A percentile compares a stretch with the other conserved stretches of the same genome.
Evolutionary conservation across 2,113 vertebrate species (phyloP).

Genomic region (Trachemys scripta): DNA sequence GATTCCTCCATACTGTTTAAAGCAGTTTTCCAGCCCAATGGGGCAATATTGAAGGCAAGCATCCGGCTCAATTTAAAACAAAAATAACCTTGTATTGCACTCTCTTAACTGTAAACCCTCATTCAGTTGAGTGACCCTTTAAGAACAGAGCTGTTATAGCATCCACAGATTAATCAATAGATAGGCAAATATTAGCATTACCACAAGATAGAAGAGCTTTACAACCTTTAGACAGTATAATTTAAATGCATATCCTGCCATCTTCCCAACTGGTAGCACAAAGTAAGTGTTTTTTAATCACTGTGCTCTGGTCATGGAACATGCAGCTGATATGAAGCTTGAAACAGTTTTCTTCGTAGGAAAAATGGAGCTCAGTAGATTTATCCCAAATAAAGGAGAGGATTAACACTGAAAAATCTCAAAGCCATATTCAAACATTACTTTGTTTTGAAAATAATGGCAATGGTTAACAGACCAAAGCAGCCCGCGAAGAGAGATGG

Average conservation of each 20-base stretch:
- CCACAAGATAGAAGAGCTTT: constrained; percentile 61
- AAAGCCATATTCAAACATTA: neutral
- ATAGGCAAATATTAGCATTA: constrained; percentile 71
- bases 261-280: constrained; percentile 37
- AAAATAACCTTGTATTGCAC: constrained; percentile 46
- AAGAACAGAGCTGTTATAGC: constrained; percentile 36
- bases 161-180: constrained; percentile 54
- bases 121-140: constrained; percentile 68
- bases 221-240: constrained; percentile 55
- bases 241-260: constrained; percentile 30
- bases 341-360: neutral
- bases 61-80: neutral
- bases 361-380: neutral
- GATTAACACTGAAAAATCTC: constrained; percentile 39
- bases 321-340: constrained; percentile 25
- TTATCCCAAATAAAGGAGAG: neutral
- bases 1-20: constrained; percentile 29
- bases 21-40: constrained; percentile 21
- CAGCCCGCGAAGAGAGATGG: neutral
- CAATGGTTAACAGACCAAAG: constrained; percentile 1
- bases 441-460: constrained; percentile 14
- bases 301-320: neutral
- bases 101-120: constrained; percentile 56
- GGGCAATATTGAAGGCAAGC: constrained; percentile 28
- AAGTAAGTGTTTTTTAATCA: constrained; percentile 48